Conservation (phyloP, 2,888 invertebrate genomes). For the Erynnis tages region DNA sequence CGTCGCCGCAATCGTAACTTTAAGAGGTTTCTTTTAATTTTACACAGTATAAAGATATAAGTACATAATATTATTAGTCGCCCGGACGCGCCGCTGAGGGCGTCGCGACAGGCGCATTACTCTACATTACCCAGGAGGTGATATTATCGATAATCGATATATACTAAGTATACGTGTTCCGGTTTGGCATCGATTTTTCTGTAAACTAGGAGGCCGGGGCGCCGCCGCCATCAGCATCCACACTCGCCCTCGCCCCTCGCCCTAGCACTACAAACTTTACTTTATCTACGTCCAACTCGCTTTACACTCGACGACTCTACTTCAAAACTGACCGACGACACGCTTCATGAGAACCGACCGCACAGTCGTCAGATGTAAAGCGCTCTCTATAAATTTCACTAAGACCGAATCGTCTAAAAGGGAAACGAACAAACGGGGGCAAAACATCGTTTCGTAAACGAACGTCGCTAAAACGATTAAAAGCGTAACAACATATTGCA, state of each 20-base stretch:
- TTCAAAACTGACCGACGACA: neutral
- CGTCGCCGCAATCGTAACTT: slow-evolving; percentile 70
- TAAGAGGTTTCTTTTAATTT: slow-evolving; percentile 63
- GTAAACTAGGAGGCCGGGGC: slow-evolving; percentile 61
- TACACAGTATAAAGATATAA: slow-evolving; percentile 73
- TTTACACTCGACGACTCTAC: slow-evolving; percentile 8
- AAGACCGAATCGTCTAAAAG: slow-evolving; percentile 51
- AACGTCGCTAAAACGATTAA: slow-evolving; percentile 64
- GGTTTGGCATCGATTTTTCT: slow-evolving; percentile 76
- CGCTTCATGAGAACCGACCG: slow-evolving; percentile 11
- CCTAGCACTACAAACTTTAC: slow-evolving; percentile 14
- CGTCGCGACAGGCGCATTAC: slow-evolving; percentile 54
- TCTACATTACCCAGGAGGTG: slow-evolving; percentile 72
- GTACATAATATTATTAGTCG: slow-evolving; percentile 64
- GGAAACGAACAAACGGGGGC: slow-evolving; percentile 41
- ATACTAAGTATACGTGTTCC: slow-evolving; percentile 74
- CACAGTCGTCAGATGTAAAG: slow-evolving; percentile 32
- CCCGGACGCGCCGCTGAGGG: slow-evolving; percentile 44
- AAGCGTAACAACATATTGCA: slow-evolving; percentile 79
- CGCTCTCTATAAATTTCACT: slow-evolving; percentile 19
- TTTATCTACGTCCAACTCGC: slow-evolving; percentile 20
- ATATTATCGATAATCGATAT: slow-evolving; percentile 70
- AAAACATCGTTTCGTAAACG: slow-evolving; percentile 10
- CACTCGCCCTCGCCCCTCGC: slow-evolving; percentile 30
- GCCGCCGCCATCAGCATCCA: slow-evolving; percentile 41